Base-by-base conservation (phyloP, 2,888 invertebrate species). In the Spodoptera picta region DNA sequence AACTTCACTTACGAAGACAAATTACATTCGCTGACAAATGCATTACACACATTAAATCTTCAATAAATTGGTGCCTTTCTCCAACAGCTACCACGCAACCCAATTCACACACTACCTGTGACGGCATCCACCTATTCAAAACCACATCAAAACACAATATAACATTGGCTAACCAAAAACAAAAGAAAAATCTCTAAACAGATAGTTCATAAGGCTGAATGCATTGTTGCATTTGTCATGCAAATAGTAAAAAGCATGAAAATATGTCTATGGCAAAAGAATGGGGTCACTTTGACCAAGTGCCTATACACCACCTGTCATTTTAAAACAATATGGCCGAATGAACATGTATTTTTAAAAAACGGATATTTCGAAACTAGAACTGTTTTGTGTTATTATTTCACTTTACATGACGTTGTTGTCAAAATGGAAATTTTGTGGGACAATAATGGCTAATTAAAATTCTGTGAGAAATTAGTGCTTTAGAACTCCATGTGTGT, bases 201-300 rank as follows among this genome's bases (percentile, higher is more conserved):
- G 61, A 61, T 46, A 52, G 69, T 64, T 56, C 60, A 65, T 52
- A 65, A 51, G 42, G 7, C 50, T 52, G 24, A 43, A 44, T 50
- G 53, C 69, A 68, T 73, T 68, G 74, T 61, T 47, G 44, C 77
- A 56, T 68, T 74, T 78, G 77, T 78, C 48, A 57, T 48, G 65
- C 55, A 73, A 76, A 75, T 69, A 61, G 53, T 24, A 61, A 60
- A 47, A 36, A 36, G 36, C 9, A 36, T 36, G 11, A 12, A 53
- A 46, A 56, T 56, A 56, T 56, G 43, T 45, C 49, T 27, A 44
- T 47, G 45, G 52, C 59, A 48, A 60, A 53, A 62, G 60, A 77
- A 77, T 24, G 60, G 60, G 80, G 78, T 79, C 77, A 79, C 49
- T 55, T 51, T 72, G 67, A 68, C 52, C 56, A 56, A 42, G 23